Evolutionary conservation across 2,797 vertebrate genomes (phyloP).

Genomic region (Coccyzus lansbergi): DNA sequence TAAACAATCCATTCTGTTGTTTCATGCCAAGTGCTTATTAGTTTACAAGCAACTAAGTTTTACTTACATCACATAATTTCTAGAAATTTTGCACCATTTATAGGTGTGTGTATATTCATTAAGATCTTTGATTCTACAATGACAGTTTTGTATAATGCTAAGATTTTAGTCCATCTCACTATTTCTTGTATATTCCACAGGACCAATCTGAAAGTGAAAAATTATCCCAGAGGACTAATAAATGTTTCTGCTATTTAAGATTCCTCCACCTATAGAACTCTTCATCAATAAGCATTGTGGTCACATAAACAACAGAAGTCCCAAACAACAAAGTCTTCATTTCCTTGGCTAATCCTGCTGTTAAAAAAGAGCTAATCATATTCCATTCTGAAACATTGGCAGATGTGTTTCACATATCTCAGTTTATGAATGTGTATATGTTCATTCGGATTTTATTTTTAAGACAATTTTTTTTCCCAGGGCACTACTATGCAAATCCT

Average conservation of each 20-base stretch:
- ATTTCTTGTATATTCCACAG: not conserved
- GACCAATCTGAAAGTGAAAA: not conserved
- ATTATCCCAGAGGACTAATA: not conserved
- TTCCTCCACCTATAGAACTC: not conserved
- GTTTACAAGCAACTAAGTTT: not conserved
- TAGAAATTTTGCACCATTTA: not conserved
- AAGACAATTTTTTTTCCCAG: not conserved
- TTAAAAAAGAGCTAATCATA: not conserved
- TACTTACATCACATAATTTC: not conserved
- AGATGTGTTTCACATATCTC: not conserved
- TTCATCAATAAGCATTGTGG: not conserved
- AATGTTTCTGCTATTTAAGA: not conserved
- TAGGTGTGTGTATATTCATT: not conserved
- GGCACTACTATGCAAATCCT: not conserved
- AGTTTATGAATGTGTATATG: not conserved
- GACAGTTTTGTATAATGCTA: not conserved
- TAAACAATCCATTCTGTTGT: not conserved
- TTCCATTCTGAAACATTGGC: not conserved
- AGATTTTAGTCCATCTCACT: not conserved
- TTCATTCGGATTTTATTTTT: constrained; percentile 19
- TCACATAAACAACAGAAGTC: not conserved
- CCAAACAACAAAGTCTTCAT: not conserved
- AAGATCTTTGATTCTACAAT: not conserved
- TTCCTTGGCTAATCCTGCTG: not conserved
- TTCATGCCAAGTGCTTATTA: not conserved